These are phyloP conservation scores for Tetrax tetrax DNA, from an alignment of 2,113 vertebrate genomes.

Conservation along the genomic window DNA sequence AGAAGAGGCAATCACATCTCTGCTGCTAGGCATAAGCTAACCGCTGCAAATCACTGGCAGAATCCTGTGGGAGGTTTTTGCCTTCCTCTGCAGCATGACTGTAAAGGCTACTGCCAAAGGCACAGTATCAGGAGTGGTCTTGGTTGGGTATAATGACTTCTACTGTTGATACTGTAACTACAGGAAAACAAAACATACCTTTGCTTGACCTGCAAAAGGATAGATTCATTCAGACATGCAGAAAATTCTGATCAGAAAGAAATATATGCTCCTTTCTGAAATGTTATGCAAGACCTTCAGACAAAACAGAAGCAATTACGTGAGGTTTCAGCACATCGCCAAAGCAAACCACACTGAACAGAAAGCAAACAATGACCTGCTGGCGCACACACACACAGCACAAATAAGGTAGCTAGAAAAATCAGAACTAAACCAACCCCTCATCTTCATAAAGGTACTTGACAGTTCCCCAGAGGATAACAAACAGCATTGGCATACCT, in stretches of 20 bases:
- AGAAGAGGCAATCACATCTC: slow-evolving; percentile 1
- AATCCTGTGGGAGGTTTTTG: slow-evolving; percentile 12
- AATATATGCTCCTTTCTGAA: slow-evolving; percentile 33
- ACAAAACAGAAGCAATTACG: slow-evolving; percentile 60
- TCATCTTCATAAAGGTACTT: slow-evolving; percentile 89
- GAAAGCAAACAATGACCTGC: slow-evolving; percentile 48
- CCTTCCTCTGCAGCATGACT: not conserved
- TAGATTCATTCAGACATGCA: slow-evolving; percentile 61
- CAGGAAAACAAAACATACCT: slow-evolving; percentile 29
- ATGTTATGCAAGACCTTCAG: slow-evolving; percentile 59
- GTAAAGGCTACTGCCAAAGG: slow-evolving; percentile 25
- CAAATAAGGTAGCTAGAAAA: slow-evolving; percentile 36
- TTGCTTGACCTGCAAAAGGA: slow-evolving; percentile 48
- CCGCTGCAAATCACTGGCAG: not conserved
- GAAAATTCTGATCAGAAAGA: slow-evolving; percentile 50
- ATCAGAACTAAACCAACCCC: slow-evolving; percentile 76
- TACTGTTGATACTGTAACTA: not conserved
- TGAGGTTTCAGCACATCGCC: slow-evolving; percentile 46
- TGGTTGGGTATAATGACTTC: not conserved
- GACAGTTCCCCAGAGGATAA: slow-evolving; percentile 85
- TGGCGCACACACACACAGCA: not conserved
- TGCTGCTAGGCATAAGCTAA: slow-evolving; percentile 32
- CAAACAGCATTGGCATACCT: slow-evolving; percentile 88
- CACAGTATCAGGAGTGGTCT: not conserved
- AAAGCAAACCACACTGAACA: slow-evolving; percentile 28